phyloP scores from a whole-genome alignment of 2,113 vertebrate species.

The Anoura caudifer region DNA sequence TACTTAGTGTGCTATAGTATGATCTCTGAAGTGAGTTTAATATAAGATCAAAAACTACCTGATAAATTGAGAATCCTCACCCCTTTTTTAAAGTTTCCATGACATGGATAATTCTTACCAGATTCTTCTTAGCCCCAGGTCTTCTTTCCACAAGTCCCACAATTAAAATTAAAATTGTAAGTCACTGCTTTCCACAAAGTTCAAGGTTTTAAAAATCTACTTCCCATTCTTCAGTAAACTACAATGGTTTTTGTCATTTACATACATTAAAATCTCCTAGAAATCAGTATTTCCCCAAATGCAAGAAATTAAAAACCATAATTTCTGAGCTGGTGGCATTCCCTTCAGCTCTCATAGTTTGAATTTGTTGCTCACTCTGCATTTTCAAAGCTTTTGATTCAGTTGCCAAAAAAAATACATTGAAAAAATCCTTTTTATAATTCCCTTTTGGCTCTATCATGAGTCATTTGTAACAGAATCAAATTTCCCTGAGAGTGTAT shows the following conservation, averaged over 20 bases:
- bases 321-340: constrained; percentile 17
- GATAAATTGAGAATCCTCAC: not conserved
- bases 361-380: constrained; percentile 25
- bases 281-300: not conserved
- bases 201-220: not conserved
- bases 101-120: not conserved
- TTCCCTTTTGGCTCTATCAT: not conserved
- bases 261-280: not conserved
- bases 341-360: not conserved
- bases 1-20: not conserved
- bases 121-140: not conserved
- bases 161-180: constrained; percentile 14
- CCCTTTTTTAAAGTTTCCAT: not conserved
- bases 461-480: constrained; percentile 49
- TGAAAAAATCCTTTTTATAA: constrained; percentile 46
- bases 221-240: not conserved
- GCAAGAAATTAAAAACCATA: not conserved
- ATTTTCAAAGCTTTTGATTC: constrained; percentile 46
- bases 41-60: not conserved
- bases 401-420: not conserved
- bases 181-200: not conserved
- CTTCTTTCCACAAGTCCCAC: not conserved
- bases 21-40: not conserved
- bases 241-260: not conserved
- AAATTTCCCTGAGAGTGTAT: constrained; percentile 42